Base-by-base conservation (phyloP, 2,797 vertebrate species). In the Mallotus villosus region DNA sequence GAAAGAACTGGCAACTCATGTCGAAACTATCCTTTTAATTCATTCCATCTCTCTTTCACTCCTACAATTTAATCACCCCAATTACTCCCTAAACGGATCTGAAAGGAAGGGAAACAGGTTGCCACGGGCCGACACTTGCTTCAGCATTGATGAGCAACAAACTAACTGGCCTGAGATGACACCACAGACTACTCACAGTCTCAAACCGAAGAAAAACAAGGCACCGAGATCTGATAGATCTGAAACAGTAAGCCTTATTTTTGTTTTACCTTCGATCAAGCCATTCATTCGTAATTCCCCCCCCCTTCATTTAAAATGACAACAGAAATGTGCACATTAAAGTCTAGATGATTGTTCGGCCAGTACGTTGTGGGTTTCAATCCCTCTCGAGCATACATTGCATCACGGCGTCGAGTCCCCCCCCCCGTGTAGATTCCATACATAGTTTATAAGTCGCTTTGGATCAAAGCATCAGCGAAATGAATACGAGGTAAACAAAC, bases 31-130 rank as follows among this genome's bases (percentile, higher is more conserved):
- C 66, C 69, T 68, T 80, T 67, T 74, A 68, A 74, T 72, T 60
- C 72, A 62, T 60, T 73, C 62, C 11, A 16, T 77, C 64, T 71
- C 64, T 71, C 79, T 72, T 66, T 78, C 25, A 53, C 58, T 58
- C 62, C 49, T 37, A 32, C 69, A 64, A 66, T 71, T 72, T 69
- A 70, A 75, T 81, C 74, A 69, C 62, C 72, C 71, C 67, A 53
- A 51, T 68, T 71, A 58, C 77, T 86, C 80, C 74, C 74, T 80
- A 80, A 85, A 84, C 76, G 86, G 78, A 85, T 69, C 74, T 81
- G 74, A 81, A 74, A 73, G 75, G 68, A 69, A 24, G 4, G 29
- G 66, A 24, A 46, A 6, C 8, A 17, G 78, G 78, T 83, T 72
- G 74, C 61, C 68, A 71, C 25, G 5, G 79, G 74, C 80, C 75